Percentiles rank a stretch among this genome's conserved stretches.
phyloP scores from a whole-genome alignment of 2,888 invertebrate genomes.

The Clepsis dumicolana region DNA sequence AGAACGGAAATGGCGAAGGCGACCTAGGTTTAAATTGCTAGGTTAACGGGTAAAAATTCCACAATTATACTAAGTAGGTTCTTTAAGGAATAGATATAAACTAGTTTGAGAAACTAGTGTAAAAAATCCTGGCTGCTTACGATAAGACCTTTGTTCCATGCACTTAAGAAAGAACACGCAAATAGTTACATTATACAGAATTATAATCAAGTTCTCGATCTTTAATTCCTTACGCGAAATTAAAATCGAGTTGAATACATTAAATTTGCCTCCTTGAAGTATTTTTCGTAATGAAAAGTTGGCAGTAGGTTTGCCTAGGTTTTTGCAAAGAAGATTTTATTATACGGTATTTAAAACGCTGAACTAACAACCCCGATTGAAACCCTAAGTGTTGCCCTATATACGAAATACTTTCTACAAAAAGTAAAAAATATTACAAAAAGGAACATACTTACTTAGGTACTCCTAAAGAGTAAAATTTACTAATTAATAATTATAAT shows the following conservation, averaged over 20 bases:
- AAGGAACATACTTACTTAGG: too few species aligned
- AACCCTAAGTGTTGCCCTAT: too few species aligned
- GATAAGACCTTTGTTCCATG: neutral
- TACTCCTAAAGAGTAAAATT: too few species aligned
- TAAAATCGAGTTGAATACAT: neutral
- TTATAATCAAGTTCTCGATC: neutral
- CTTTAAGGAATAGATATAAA: neutral
- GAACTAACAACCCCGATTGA: too few species aligned
- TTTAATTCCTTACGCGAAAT: neutral
- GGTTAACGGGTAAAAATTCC: slow-evolving; percentile 33
- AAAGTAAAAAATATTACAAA: too few species aligned
- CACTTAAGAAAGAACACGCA: neutral
- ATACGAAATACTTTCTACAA: too few species aligned
- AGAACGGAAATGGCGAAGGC: slow-evolving; percentile 40
- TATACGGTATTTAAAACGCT: too few species aligned
- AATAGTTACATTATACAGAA: neutral
- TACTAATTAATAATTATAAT: too few species aligned
- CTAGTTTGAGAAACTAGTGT: neutral
- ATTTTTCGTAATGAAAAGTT: too few species aligned
- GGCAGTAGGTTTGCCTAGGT: too few species aligned
- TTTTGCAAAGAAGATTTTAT: too few species aligned
- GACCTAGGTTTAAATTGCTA: slow-evolving; percentile 33
- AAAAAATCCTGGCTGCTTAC: neutral
- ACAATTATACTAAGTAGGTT: slow-evolving; percentile 19
- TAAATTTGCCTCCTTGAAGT: too few species aligned